Percentiles rank a stretch among this genome's conserved stretches.
These are phyloP conservation scores for Lithodes maja DNA, from an alignment of 2,888 invertebrate species.

Conservation along the genomic window DNA sequence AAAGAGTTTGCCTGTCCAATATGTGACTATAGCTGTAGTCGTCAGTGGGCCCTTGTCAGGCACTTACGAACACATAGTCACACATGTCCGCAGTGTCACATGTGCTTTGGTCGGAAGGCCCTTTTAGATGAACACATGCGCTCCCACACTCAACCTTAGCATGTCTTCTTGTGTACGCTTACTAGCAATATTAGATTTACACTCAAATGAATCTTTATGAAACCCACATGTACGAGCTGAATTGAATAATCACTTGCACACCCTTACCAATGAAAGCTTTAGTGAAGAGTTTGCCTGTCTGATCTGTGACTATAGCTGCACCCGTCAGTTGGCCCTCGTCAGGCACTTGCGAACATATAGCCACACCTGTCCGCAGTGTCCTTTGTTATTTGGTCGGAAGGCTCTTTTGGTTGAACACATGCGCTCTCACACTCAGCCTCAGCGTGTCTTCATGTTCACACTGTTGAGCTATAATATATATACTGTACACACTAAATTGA, in stretches of 20 bases:
- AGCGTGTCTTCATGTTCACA: neutral
- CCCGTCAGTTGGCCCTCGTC: slow-evolving; percentile 29
- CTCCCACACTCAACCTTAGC: slow-evolving; percentile 34
- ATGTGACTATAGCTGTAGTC: slow-evolving; percentile 28
- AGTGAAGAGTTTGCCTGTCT: slow-evolving; percentile 27
- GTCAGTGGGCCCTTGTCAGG: slow-evolving; percentile 33
- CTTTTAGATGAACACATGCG: slow-evolving; percentile 31
- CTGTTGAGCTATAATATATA: too few species aligned
- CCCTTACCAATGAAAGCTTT: slow-evolving; percentile 21
- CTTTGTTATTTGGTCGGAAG: slow-evolving; percentile 23
- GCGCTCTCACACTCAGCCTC: slow-evolving; percentile 33
- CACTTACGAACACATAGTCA: slow-evolving; percentile 24
- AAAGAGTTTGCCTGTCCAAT: slow-evolving; percentile 33
- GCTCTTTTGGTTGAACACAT: slow-evolving; percentile 29
- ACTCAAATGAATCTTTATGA: too few species aligned
- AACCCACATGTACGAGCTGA: too few species aligned
- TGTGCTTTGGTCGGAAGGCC: slow-evolving; percentile 28
- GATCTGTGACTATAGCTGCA: slow-evolving; percentile 30
- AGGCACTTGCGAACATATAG: slow-evolving; percentile 18
- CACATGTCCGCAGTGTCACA: slow-evolving; percentile 42
- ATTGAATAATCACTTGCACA: slow-evolving; percentile 18
- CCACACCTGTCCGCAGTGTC: slow-evolving; percentile 44
- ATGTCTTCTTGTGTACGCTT: neutral
- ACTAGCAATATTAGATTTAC: too few species aligned
- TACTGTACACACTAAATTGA: too few species aligned